Percentiles rank a stretch among this genome's conserved stretches.
phyloP scores from a whole-genome alignment of 2,113 vertebrate species.

The Hypocryptadius cinnamomeus region DNA sequence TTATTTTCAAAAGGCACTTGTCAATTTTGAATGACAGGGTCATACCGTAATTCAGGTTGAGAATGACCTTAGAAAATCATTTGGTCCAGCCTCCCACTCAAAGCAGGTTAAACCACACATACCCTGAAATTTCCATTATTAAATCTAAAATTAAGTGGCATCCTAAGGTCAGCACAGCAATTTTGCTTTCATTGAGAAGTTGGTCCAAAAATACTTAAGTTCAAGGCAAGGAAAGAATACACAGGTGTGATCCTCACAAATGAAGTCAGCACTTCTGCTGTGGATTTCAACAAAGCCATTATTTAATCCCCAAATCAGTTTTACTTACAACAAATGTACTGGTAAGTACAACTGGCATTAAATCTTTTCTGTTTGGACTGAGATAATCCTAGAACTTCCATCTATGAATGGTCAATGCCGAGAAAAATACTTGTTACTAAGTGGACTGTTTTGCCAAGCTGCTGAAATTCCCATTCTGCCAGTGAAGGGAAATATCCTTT shows the following conservation, averaged over 20 bases:
- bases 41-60: background rate
- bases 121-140: background rate
- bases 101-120: background rate
- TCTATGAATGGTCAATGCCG: background rate
- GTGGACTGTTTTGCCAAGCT: background rate
- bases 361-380: background rate
- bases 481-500: background rate
- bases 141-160: background rate
- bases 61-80: background rate
- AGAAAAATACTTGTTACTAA: background rate
- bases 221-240: background rate
- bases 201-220: background rate
- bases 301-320: background rate
- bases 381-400: background rate
- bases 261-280: background rate
- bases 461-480: background rate
- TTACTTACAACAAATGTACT: background rate
- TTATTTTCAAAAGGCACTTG: background rate
- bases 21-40: background rate
- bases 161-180: background rate
- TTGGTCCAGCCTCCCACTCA: background rate
- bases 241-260: background rate
- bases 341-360: background rate
- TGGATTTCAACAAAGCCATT: background rate
- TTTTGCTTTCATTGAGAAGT: background rate